Evolutionary conservation across 2,113 vertebrate genomes (phyloP).

Genomic region (Ranitomeya imitator): DNA sequence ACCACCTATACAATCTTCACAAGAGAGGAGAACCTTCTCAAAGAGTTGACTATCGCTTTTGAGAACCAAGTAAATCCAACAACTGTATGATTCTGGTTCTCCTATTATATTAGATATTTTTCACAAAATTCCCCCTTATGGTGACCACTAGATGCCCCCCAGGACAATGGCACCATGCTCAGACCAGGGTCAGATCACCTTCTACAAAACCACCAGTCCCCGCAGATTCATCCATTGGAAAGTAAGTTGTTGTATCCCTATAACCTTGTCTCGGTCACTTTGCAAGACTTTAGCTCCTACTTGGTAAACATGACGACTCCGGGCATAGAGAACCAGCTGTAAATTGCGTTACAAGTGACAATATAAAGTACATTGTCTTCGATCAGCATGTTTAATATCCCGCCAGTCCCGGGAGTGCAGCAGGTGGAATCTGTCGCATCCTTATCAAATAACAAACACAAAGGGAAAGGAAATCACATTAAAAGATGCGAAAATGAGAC

Average conservation of each 20-base stretch:
- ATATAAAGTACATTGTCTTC: constrained; percentile 40
- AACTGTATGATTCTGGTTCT: too few relatives aligned
- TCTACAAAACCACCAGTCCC: neutral
- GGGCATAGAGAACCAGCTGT: constrained; percentile 1
- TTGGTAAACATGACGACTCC: neutral
- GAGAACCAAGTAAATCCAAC: too few relatives aligned
- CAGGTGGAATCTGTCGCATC: constrained; percentile 48
- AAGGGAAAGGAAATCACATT: constrained; percentile 37
- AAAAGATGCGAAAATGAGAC: constrained; percentile 28
- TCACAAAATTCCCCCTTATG: neutral
- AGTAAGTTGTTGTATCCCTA: neutral
- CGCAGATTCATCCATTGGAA: neutral
- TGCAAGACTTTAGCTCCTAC: constrained; percentile 10
- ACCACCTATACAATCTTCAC: too few relatives aligned
- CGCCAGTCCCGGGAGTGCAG: constrained; percentile 4
- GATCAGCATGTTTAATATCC: constrained; percentile 36
- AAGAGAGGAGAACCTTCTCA: too few relatives aligned
- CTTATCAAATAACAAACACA: constrained; percentile 24
- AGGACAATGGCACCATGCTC: neutral
- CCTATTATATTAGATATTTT: neutral
- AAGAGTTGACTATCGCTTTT: too few relatives aligned
- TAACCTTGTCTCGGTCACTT: neutral
- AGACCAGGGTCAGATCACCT: neutral
- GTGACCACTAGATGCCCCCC: neutral
- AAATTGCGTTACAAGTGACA: constrained; percentile 11